Conservation (phyloP, 2,113 vertebrate species). For the Phalacrocorax pelagicus region DNA sequence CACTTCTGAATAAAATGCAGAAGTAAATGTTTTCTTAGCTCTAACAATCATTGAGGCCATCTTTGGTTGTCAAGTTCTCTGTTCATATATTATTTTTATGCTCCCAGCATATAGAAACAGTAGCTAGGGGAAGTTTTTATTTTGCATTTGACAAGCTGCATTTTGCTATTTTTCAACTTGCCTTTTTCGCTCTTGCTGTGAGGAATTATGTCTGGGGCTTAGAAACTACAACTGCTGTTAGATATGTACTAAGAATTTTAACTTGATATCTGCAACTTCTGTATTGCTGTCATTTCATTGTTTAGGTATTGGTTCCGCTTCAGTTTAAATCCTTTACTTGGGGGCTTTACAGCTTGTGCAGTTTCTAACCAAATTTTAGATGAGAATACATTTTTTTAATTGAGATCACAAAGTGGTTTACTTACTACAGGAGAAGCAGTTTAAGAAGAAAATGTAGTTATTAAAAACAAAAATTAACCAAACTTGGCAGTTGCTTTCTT, state of each 20-base stretch:
- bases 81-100: slow-evolving; percentile 53
- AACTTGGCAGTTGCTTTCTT: slow-evolving; percentile 34
- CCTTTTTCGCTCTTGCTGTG: neutral
- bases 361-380: slow-evolving; percentile 18
- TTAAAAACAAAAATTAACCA: slow-evolving; percentile 18
- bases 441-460: neutral
- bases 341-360: neutral
- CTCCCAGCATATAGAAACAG: slow-evolving; percentile 32
- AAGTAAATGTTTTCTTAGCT: slow-evolving; percentile 52
- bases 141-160: slow-evolving; percentile 54
- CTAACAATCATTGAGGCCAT: slow-evolving; percentile 5
- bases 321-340: slow-evolving; percentile 13
- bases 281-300: neutral
- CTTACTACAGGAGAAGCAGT: neutral
- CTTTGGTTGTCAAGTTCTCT: slow-evolving; percentile 26
- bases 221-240: neutral
- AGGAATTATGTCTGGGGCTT: slow-evolving; percentile 13
- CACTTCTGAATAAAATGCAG: neutral
- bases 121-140: slow-evolving; percentile 40
- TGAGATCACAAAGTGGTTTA: neutral
- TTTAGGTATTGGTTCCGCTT: slow-evolving; percentile 34
- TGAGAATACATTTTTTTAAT: neutral
- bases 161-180: slow-evolving; percentile 34
- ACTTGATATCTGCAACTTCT: slow-evolving; percentile 2
- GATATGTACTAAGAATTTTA: neutral